Conservation (phyloP, 2,113 vertebrate genomes). For the Pandion haliaetus region DNA sequence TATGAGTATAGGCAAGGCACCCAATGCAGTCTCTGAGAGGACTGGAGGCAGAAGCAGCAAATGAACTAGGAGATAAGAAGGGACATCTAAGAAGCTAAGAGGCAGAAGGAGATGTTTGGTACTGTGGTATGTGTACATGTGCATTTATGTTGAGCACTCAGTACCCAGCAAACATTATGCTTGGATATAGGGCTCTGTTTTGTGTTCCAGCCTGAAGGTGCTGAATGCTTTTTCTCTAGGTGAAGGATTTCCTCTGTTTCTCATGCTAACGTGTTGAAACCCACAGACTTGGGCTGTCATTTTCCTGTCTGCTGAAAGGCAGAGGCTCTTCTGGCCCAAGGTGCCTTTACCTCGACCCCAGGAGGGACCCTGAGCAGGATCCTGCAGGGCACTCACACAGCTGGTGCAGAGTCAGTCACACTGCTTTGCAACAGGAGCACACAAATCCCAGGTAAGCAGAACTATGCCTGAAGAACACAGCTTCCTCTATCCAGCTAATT, state of each 20-base stretch:
- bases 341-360: fast-evolving
- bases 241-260: neutral
- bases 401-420: neutral
- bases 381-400: neutral
- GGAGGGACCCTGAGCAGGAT: neutral
- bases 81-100: neutral
- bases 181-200: neutral
- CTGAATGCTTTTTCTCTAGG: neutral
- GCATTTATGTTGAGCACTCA: neutral
- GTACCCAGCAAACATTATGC: neutral
- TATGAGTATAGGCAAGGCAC: neutral
- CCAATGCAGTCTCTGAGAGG: neutral
- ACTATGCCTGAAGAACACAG: neutral
- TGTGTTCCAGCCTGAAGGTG: neutral
- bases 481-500: neutral
- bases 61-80: neutral
- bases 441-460: neutral
- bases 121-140: too few relatives aligned
- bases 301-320: neutral
- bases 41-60: neutral
- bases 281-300: neutral
- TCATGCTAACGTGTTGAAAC: neutral
- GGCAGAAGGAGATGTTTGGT: neutral
- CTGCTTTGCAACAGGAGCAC: neutral
- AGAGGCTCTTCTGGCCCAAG: neutral